A percentile compares a stretch with the other conserved stretches of the same genome.
Evolutionary conservation across 2,797 vertebrate species (phyloP).

Genomic region (Hirundo rustica): DNA sequence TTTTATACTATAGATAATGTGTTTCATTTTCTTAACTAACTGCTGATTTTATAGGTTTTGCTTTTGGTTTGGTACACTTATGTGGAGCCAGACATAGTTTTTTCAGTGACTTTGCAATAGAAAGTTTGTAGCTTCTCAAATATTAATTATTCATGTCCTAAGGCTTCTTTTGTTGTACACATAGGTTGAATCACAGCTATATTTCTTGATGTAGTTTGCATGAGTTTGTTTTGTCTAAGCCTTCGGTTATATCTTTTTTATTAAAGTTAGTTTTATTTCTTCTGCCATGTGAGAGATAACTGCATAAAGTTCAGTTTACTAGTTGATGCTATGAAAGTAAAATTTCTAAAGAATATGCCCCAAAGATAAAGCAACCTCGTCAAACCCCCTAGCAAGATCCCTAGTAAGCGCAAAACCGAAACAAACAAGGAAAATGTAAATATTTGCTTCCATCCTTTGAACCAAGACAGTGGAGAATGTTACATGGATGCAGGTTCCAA

Average conservation of each 20-base stretch:
- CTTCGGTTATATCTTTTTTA: constrained; percentile 19
- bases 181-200: neutral
- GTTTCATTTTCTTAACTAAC: neutral
- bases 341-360: neutral
- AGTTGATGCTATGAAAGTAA: neutral
- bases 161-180: neutral
- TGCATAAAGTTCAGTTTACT: neutral
- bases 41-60: neutral
- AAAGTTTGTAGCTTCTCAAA: neutral
- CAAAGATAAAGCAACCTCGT: neutral
- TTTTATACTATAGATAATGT: neutral
- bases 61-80: neutral
- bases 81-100: neutral
- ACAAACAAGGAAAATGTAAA: rapidly evolving
- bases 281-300: constrained; percentile 28
- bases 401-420: neutral
- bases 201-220: constrained; percentile 13
- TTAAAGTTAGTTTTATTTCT: constrained; percentile 44
- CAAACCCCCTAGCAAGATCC: neutral
- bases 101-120: neutral
- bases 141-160: neutral
- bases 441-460: neutral
- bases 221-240: constrained; percentile 43
- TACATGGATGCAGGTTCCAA: neutral
- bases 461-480: neutral